A percentile compares a stretch with the other conserved stretches of the same genome.
Evolutionary conservation across 2,113 vertebrate species (phyloP).

Genomic region (Todiramphus saurophagus): DNA sequence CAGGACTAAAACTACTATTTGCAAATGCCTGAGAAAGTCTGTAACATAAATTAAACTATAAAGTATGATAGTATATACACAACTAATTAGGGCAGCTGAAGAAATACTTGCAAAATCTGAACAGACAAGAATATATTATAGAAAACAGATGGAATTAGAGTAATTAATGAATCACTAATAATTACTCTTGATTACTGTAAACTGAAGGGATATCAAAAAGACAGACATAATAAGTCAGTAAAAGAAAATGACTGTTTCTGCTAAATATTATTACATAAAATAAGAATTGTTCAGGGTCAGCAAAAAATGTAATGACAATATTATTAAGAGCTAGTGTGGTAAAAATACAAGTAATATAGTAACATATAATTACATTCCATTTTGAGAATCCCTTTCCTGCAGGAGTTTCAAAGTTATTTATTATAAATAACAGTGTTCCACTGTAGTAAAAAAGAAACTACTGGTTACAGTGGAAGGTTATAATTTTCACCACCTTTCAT

Average conservation of each 20-base stretch:
- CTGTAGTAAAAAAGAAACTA: background rate
- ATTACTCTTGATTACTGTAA: background rate
- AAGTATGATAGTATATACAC: background rate
- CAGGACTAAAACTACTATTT: background rate
- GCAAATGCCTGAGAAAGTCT: background rate
- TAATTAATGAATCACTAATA: background rate
- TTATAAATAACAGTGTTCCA: background rate
- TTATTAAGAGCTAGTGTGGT: background rate
- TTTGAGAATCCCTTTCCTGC: background rate
- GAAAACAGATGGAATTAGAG: background rate
- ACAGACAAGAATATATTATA: background rate
- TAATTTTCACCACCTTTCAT: background rate
- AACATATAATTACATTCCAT: background rate
- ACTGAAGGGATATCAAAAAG: background rate
- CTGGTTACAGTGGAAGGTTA: background rate
- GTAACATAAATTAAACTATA: background rate
- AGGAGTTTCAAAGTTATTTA: background rate
- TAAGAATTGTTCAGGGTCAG: background rate
- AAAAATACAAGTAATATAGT: background rate
- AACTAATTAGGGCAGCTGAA: background rate
- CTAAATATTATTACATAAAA: background rate
- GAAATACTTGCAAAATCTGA: background rate
- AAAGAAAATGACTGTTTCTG: background rate
- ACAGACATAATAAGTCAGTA: background rate
- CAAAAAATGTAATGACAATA: background rate